Base-by-base conservation (phyloP, 2,888 invertebrate genomes). In the Catocala sponsa region DNA sequence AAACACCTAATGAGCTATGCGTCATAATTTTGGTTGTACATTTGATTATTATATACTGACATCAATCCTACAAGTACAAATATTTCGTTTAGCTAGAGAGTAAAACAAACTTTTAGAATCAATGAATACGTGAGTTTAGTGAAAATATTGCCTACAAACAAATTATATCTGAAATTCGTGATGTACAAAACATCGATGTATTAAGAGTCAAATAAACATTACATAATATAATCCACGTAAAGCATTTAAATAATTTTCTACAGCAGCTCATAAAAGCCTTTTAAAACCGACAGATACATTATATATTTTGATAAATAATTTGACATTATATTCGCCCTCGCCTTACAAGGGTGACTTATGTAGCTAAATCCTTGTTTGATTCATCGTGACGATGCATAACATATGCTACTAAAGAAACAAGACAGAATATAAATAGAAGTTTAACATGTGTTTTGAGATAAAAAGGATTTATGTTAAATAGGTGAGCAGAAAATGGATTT, bases 321-420 rank as follows among this genome's bases (percentile, higher is more conserved):
- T 59, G 53, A 33, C 50, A 59, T 57, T 60, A 51, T 60, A 57
- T 41, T 6, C 42, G 7, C 33, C 58, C 50, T 41, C 11, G n/a
- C 42, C 47, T 48, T 51, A 38, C 43, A 59, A 4, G 49, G 66
- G 50, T 54, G 65, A 72, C 70, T 70, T 62, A 62, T 59, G 41
- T 41, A 44, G 64, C 44, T 63, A 72, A 75, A 65, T 75, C 73
- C 68, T 54, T 73, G 65, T 74, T 65, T 73, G 65, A 55, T 63
- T 59, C 59, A 41, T 33, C 74, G 74, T 74, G 74, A 70, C 73
- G 55, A 70, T 66, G 60, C 76, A 76, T 76, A 73, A 64, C 64
- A 68, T 71, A 25, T 66, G 60, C 52, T 64, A 25, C 68, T 73
- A 63, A 68, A 65, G 61, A 52, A 58, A 63, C 49, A 48, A 44